Conservation (phyloP, 1,140 invertebrate species). For the Bombus soroeensis region DNA sequence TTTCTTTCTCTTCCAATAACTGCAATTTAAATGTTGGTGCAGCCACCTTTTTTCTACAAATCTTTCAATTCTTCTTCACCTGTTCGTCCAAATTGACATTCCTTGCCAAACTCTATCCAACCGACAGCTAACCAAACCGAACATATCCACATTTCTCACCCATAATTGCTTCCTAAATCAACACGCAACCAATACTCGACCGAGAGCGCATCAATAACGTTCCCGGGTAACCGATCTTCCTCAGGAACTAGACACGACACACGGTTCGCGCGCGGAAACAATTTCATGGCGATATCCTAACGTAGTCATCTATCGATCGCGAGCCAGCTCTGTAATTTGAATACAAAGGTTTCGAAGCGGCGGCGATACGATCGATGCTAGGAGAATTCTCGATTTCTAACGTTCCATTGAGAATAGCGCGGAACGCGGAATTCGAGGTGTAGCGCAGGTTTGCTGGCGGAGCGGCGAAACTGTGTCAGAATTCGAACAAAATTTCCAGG, state of each 20-base stretch:
- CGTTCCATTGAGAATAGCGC: background rate
- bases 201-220: conserved; percentile 14
- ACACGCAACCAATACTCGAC: background rate
- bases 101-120: background rate
- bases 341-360: conserved; percentile 13
- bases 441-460: too few relatives aligned
- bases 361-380: conserved; percentile 14
- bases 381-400: conserved; percentile 9
- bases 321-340: conserved; percentile 16
- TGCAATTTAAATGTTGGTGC: too few relatives aligned
- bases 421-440: background rate
- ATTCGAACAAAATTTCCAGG: conserved; percentile 5
- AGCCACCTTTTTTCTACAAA: too few relatives aligned
- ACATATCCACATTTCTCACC: background rate
- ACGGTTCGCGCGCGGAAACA: conserved; percentile 26
- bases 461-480: background rate
- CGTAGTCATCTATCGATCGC: conserved; percentile 17
- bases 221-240: background rate
- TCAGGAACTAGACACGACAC: background rate
- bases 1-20: too few relatives aligned
- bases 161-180: conserved; percentile 22
- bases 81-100: background rate
- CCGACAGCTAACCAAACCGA: background rate
- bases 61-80: too few relatives aligned
- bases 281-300: conserved; percentile 24